Percentiles rank a stretch among this genome's conserved stretches.
These are phyloP conservation scores for Eupithecia exiguata DNA, from an alignment of 2,888 invertebrate species.

Conservation along the genomic window DNA sequence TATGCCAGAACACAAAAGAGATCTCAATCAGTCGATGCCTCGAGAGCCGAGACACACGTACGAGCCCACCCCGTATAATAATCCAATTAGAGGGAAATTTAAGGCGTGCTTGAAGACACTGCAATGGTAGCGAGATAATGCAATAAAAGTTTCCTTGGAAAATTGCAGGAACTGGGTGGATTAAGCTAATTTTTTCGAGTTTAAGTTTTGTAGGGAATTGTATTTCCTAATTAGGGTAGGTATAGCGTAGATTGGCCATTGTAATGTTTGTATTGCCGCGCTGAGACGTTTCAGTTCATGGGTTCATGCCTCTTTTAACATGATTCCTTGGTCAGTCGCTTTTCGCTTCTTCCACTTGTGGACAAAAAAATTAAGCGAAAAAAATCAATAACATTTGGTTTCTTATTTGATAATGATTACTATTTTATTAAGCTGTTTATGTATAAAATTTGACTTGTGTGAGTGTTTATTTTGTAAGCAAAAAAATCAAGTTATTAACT, in stretches of 20 bases:
- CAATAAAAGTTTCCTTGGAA: conserved; percentile 46
- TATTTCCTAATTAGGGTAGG: conserved; percentile 10
- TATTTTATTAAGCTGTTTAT: too few species aligned
- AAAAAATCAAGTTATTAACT: too few species aligned
- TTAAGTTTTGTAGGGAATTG: not conserved
- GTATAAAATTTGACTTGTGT: too few species aligned
- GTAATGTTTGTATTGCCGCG: not conserved
- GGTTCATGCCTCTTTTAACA: too few species aligned
- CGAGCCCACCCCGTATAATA: conserved; percentile 63
- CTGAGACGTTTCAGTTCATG: not conserved
- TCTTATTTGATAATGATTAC: too few species aligned
- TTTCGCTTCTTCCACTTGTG: too few species aligned
- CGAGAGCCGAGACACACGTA: conserved; percentile 51
- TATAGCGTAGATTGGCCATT: not conserved
- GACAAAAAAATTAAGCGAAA: too few species aligned
- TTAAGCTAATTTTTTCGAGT: conserved; percentile 1
- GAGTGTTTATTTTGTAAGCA: too few species aligned
- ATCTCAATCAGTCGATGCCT: conserved; percentile 22
- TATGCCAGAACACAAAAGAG: conserved; percentile 1
- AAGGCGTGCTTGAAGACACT: conserved; percentile 55
- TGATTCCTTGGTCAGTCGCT: too few species aligned
- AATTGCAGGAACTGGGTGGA: conserved; percentile 31
- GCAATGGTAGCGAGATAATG: conserved; percentile 52
- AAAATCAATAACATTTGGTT: too few species aligned
- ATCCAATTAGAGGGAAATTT: conserved; percentile 69